These are phyloP conservation scores for Trinorchestia longiramus DNA, from an alignment of 1,140 invertebrate genomes.

Conservation along the genomic window DNA sequence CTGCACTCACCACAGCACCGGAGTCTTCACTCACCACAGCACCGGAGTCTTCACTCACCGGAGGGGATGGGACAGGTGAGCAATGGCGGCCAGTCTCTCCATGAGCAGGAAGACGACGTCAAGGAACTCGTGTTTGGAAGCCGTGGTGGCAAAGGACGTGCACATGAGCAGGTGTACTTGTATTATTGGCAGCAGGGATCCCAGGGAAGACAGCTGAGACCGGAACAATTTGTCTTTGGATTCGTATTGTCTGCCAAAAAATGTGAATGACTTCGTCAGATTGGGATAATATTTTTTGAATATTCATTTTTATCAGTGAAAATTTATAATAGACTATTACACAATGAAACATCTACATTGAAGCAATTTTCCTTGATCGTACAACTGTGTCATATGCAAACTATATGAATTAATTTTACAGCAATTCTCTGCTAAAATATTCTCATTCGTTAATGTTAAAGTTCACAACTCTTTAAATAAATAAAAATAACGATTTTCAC, in stretches of 20 bases:
- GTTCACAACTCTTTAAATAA: background rate
- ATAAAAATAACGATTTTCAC: background rate
- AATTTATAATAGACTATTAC: too few species aligned
- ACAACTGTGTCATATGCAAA: too few species aligned
- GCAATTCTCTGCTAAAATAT: background rate
- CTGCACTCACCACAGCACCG: too few species aligned
- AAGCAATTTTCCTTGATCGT: too few species aligned
- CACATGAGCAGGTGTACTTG: conserved; percentile 79
- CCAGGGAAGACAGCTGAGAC: conserved; percentile 75
- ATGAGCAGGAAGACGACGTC: conserved; percentile 79
- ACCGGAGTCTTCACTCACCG: conserved; percentile 70
- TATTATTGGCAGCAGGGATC: conserved; percentile 77
- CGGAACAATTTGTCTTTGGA: conserved; percentile 77
- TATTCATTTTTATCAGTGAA: too few species aligned
- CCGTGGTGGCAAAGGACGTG: conserved; percentile 77
- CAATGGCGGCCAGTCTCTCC: conserved; percentile 76
- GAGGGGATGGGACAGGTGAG: conserved; percentile 78
- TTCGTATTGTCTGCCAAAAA: conserved; percentile 75
- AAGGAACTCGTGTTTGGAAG: conserved; percentile 80
- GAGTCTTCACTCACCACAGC: too few species aligned
- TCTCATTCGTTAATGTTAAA: background rate
- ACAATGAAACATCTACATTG: too few species aligned
- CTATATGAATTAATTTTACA: too few species aligned
- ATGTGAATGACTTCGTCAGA: background rate
- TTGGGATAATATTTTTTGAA: background rate